These are phyloP conservation scores for Drepana arcuata DNA, from an alignment of 1,140 invertebrate species.

Conservation along the genomic window DNA sequence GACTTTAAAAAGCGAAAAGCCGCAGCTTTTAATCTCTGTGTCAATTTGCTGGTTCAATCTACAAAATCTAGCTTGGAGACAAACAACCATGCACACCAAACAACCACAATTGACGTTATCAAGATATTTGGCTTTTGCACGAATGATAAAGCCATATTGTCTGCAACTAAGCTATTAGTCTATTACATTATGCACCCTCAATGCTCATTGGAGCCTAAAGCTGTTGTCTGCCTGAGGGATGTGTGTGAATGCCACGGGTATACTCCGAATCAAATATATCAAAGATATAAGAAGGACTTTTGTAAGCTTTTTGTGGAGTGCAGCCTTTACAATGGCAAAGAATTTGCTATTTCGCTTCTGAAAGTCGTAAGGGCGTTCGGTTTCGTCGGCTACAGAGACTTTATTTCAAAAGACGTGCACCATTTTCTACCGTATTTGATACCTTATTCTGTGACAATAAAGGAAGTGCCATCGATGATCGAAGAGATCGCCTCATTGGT, in stretches of 20 bases:
- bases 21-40: constrained; percentile 64
- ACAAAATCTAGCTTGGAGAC: constrained; percentile 68
- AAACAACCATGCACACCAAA: constrained; percentile 70
- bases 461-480: constrained; percentile 71
- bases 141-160: constrained; percentile 67
- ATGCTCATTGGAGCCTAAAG: constrained; percentile 75
- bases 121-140: constrained; percentile 63
- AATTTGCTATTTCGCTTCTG: constrained; percentile 67
- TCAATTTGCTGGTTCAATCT: constrained; percentile 65
- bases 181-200: constrained; percentile 78
- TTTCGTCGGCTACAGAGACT: constrained; percentile 73
- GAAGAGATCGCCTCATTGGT: constrained; percentile 74
- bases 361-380: constrained; percentile 74
- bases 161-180: constrained; percentile 74
- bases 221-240: constrained; percentile 73
- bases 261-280: constrained; percentile 76
- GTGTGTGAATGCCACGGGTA: constrained; percentile 73
- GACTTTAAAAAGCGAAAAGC: constrained; percentile 48
- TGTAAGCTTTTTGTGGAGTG: constrained; percentile 74
- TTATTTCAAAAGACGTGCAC: constrained; percentile 74
- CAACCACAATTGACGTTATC: constrained; percentile 69
- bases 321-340: constrained; percentile 69
- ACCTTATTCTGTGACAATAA: constrained; percentile 68
- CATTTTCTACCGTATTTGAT: constrained; percentile 75
- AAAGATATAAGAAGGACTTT: constrained; percentile 78